phyloP scores from a whole-genome alignment of 2,888 invertebrate genomes.

The Zhuqinia jingwanae region DNA sequence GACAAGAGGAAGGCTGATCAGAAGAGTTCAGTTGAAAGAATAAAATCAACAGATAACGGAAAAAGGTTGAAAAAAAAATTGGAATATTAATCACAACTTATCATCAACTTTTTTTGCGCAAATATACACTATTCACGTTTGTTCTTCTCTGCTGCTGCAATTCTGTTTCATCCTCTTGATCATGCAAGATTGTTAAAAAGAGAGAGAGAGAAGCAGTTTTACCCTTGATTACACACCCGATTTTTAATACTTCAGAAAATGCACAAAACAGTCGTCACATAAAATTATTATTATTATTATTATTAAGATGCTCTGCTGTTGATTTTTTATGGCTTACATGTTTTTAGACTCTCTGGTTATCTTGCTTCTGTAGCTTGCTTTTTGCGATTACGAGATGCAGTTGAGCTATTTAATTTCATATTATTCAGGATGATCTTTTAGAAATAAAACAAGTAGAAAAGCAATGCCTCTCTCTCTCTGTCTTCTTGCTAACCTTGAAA shows the following conservation, averaged over 20 bases:
- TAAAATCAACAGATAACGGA: constrained; percentile 31
- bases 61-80: constrained; percentile 34
- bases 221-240: constrained; percentile 32
- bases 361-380: too few species aligned
- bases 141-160: neutral
- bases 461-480: too few species aligned
- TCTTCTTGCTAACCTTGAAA: constrained; percentile 47
- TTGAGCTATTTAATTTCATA: too few species aligned
- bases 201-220: constrained; percentile 40
- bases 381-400: too few species aligned
- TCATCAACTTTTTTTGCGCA: constrained; percentile 38
- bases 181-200: too few species aligned
- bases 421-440: too few species aligned
- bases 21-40: neutral
- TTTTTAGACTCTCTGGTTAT: too few species aligned
- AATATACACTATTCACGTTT: constrained; percentile 12
- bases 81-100: constrained; percentile 34
- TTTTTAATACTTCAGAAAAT: constrained; percentile 12
- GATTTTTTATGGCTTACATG: too few species aligned
- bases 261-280: too few species aligned
- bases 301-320: neutral
- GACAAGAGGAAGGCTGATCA: neutral
- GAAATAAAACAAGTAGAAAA: too few species aligned
- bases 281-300: too few species aligned
- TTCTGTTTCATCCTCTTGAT: constrained; percentile 4